Evolutionary conservation across 2,113 vertebrate genomes (phyloP).

Genomic region (Rhagologus leucostigma): DNA sequence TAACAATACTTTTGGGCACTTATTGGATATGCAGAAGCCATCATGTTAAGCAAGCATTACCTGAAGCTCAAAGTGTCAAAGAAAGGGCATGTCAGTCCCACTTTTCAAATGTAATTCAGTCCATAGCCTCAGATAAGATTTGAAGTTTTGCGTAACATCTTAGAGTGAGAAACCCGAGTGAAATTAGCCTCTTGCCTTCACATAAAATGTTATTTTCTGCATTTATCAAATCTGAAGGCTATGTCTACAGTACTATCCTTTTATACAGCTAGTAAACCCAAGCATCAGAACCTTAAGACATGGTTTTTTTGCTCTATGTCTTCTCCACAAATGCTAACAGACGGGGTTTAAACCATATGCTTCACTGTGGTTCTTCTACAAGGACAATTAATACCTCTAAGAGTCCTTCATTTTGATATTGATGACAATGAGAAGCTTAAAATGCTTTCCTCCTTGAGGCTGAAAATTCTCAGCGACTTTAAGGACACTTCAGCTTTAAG

Average conservation of each 20-base stretch:
- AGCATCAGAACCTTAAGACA: not conserved
- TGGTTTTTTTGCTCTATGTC: not conserved
- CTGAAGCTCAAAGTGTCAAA: not conserved
- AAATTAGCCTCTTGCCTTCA: not conserved
- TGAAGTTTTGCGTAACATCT: not conserved
- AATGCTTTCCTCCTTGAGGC: not conserved
- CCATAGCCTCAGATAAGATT: not conserved
- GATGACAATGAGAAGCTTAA: not conserved
- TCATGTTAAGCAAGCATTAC: not conserved
- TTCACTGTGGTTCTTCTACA: not conserved
- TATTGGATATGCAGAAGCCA: not conserved
- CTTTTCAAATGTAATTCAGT: not conserved
- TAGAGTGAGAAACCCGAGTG: not conserved
- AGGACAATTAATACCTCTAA: not conserved
- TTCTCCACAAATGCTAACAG: not conserved
- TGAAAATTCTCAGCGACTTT: not conserved
- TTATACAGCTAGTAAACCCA: not conserved
- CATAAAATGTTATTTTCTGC: not conserved
- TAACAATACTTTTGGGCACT: not conserved
- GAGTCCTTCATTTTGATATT: not conserved
- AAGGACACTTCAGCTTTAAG: not conserved
- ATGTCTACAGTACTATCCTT: not conserved
- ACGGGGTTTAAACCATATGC: fast-evolving
- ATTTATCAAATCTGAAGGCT: not conserved
- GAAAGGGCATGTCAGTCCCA: not conserved